Conservation (phyloP, 2,888 invertebrate genomes). For the Archaeoteleia sp. region DNA sequence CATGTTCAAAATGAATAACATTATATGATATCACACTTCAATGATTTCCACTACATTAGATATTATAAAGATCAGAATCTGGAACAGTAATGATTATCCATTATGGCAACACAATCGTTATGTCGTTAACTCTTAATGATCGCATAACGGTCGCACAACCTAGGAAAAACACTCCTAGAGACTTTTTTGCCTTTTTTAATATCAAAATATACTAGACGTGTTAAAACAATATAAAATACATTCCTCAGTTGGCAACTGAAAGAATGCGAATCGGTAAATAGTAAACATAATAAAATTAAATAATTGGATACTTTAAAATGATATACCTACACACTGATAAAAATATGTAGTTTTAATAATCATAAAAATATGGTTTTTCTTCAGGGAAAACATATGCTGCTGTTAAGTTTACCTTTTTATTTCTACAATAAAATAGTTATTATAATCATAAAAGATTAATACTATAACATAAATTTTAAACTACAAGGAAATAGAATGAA, state of each 20-base stretch:
- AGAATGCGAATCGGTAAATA: too few species aligned
- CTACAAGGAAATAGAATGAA: too few species aligned
- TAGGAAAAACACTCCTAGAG: conserved; percentile 39
- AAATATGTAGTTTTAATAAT: too few species aligned
- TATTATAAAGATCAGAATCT: conserved; percentile 71
- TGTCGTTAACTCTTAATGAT: conserved; percentile 71
- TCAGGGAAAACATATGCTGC: too few species aligned
- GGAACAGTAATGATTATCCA: conserved; percentile 70
- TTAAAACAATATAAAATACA: conserved; percentile 10
- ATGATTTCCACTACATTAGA: conserved; percentile 63
- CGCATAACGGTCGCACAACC: conserved; percentile 55
- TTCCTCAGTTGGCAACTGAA: not conserved
- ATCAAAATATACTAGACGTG: conserved; percentile 4
- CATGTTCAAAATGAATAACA: conserved; percentile 31
- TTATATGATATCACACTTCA: conserved; percentile 46
- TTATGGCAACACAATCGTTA: conserved; percentile 72
- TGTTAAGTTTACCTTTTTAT: too few species aligned
- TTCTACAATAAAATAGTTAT: too few species aligned
- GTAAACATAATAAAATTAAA: too few species aligned
- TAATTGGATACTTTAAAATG: too few species aligned
- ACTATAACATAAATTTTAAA: too few species aligned
- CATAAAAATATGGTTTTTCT: too few species aligned
- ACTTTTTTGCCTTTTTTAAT: conserved; percentile 31
- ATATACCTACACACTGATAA: too few species aligned
- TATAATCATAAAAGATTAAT: too few species aligned